These are phyloP conservation scores for Ptilorrhoa leucosticta DNA, from an alignment of 2,113 vertebrate genomes.

Conservation along the genomic window DNA sequence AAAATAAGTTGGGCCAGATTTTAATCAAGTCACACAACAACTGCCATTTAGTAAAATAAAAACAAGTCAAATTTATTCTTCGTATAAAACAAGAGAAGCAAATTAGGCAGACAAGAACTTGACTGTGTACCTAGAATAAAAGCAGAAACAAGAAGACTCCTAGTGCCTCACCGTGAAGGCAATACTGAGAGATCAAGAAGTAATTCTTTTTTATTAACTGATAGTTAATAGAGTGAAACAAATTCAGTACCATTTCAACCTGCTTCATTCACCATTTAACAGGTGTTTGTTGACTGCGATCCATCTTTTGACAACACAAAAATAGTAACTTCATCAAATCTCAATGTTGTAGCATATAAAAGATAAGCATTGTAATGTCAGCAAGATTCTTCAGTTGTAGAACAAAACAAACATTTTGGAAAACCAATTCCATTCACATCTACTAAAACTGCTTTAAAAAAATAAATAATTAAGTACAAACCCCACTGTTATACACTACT, in stretches of 20 bases:
- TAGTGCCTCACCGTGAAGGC: neutral
- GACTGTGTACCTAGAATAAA: neutral
- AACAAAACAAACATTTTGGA: conserved; percentile 32
- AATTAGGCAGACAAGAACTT: neutral
- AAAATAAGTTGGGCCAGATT: neutral
- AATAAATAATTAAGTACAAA: conserved; percentile 69
- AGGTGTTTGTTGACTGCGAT: neutral
- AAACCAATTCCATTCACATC: conserved; percentile 46
- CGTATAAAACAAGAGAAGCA: conserved; percentile 1
- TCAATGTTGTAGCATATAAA: conserved; percentile 45
- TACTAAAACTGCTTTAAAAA: conserved; percentile 57
- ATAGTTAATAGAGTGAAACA: neutral
- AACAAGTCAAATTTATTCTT: conserved; percentile 43
- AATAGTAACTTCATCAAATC: conserved; percentile 42
- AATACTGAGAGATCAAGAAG: neutral
- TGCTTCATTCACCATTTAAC: neutral
- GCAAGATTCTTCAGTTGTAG: neutral
- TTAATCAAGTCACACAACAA: conserved; percentile 12
- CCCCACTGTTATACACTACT: neutral
- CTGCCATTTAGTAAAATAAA: conserved; percentile 14
- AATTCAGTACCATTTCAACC: neutral
- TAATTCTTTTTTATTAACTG: conserved; percentile 20
- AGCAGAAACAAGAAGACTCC: neutral
- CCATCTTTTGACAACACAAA: neutral
- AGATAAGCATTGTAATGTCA: conserved; percentile 20